Base-by-base conservation (phyloP, 2,888 invertebrate species). In the Eristalinus sepulchralis region DNA sequence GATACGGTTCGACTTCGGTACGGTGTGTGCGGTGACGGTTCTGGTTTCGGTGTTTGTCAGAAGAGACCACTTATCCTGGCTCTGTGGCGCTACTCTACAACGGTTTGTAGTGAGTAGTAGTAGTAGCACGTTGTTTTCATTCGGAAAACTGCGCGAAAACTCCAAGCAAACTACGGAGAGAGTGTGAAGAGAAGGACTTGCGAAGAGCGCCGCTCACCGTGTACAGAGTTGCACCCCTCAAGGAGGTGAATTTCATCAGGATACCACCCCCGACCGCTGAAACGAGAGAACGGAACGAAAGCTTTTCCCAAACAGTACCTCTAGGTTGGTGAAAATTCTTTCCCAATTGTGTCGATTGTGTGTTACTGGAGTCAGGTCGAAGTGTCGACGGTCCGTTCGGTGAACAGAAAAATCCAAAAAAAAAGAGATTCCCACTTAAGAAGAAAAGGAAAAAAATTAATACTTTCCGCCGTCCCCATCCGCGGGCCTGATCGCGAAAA, bases 311-410 rank as follows among this genome's bases (percentile, higher is more conserved):
- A 5, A 9, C 67, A 76, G 76, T 81, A 71, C 77, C 53, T 57
- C 59, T 62, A 53, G 83, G 66, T 83, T 83, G 78, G 83, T 83
- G 78, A 86, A 57, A 57, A 39, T n/a, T 47, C 22, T 79, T 75
- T 83, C 75, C 83, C 83, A 83, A 92, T 92, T 92, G 92, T 91
- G 90, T 92, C 92, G 91, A 90, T 91, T 91, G 92, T 47, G 47
- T 91, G 92, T 90, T 92, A 91, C 90, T 92, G 89, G 92, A 90
- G 92, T 89, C 90, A 92, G 92, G 92, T 91, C 92, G 91, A 90
- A 79, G 67, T 79, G 75, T 86, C 82, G 86, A 75, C 83, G 83
- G 86, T 86, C 83, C 78, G 86, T 83, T 86, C 83, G 78, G 78
- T 86, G 75, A 78, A 79, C 33, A 66, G n/a, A 73, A 78, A 72